These are phyloP conservation scores for Spea hammondii DNA, from an alignment of 2,797 vertebrate genomes.

Conservation along the genomic window DNA sequence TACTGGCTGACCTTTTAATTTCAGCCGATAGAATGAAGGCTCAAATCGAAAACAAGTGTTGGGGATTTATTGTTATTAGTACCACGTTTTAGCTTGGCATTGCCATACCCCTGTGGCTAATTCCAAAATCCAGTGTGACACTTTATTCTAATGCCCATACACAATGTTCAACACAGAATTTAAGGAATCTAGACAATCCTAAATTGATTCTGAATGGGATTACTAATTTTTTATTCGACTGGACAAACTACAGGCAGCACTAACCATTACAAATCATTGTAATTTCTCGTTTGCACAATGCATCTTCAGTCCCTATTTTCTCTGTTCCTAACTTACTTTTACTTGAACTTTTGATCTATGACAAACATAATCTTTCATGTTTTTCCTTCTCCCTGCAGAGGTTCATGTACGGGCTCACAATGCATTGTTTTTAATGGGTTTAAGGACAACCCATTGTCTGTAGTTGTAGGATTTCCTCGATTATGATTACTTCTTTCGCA, in stretches of 20 bases:
- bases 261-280: neutral
- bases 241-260: neutral
- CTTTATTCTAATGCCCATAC: slow-evolving; percentile 12
- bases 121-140: slow-evolving; percentile 14
- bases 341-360: no score
- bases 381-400: no score
- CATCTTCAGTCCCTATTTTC: no score
- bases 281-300: no score
- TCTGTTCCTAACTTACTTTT: no score
- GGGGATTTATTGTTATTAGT: slow-evolving; percentile 29
- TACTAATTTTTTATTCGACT: slow-evolving; percentile 13
- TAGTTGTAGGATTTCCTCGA: no score
- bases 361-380: no score
- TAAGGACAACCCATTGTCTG: no score
- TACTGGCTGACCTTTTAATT: slow-evolving; percentile 26
- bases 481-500: no score
- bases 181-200: slow-evolving; percentile 12
- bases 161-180: slow-evolving; percentile 6
- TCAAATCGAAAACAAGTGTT: slow-evolving; percentile 21
- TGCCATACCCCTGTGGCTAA: slow-evolving; percentile 14
- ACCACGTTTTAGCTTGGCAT: slow-evolving; percentile 18
- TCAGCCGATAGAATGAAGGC: slow-evolving; percentile 18
- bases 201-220: slow-evolving; percentile 38
- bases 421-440: no score
- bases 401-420: no score